Percentiles rank a stretch among this genome's conserved stretches.
These are phyloP conservation scores for Malurus cyaneus DNA, from an alignment of 2,113 vertebrate species.

Conservation along the genomic window DNA sequence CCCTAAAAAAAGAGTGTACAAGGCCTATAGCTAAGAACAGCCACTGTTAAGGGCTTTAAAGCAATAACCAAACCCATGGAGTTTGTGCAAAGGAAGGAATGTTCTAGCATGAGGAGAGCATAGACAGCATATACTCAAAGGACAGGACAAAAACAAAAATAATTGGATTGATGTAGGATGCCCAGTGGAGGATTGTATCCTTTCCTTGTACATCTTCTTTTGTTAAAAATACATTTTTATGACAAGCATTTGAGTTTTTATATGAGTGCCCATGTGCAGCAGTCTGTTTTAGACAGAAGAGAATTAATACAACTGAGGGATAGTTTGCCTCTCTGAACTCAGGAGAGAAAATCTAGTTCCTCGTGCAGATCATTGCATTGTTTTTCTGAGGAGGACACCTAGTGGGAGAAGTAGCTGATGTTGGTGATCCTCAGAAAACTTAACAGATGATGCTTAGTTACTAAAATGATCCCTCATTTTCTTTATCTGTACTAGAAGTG, in stretches of 20 bases:
- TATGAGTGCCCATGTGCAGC: not conserved
- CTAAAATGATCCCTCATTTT: not conserved
- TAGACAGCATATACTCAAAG: not conserved
- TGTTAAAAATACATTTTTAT: not conserved
- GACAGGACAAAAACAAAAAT: not conserved
- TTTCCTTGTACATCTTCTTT: not conserved
- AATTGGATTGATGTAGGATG: not conserved
- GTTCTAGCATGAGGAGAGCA: not conserved
- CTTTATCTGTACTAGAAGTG: not conserved
- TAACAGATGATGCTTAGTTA: not conserved
- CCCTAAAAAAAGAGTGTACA: not conserved
- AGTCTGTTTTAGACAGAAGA: not conserved
- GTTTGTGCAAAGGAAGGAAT: not conserved
- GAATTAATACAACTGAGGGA: not conserved
- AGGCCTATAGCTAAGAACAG: not conserved
- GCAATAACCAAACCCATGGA: not conserved
- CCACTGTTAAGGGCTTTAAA: not conserved
- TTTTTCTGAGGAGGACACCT: slow-evolving; percentile 36
- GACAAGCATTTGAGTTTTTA: not conserved
- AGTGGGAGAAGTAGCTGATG: not conserved
- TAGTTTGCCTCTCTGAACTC: not conserved
- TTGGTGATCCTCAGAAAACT: not conserved
- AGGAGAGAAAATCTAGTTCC: not conserved
- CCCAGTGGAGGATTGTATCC: not conserved
- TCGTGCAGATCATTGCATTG: not conserved